Percentiles rank a stretch among this genome's conserved stretches.
These are phyloP conservation scores for Elachura formosa DNA, from an alignment of 2,113 vertebrate genomes.

Conservation along the genomic window DNA sequence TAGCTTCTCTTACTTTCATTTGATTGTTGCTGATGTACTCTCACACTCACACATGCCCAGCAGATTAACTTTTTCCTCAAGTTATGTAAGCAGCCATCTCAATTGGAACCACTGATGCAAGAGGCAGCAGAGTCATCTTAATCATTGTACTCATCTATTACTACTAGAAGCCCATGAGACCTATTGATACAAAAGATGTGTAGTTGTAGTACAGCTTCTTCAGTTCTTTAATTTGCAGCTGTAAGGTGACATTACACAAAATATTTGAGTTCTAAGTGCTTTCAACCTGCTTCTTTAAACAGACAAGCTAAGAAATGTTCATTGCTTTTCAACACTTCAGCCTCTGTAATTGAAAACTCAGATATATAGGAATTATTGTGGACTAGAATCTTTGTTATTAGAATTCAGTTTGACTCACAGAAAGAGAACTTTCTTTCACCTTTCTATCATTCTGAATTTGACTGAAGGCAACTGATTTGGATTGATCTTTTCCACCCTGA, in stretches of 20 bases:
- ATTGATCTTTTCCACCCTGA: not conserved
- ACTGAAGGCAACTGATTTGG: not conserved
- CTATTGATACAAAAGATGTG: not conserved
- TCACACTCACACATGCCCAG: not conserved
- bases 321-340: not conserved
- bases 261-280: not conserved
- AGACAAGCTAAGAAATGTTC: not conserved
- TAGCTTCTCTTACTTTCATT: not conserved
- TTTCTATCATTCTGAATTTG: not conserved
- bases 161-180: not conserved
- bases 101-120: not conserved
- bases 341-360: not conserved
- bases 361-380: not conserved
- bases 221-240: not conserved
- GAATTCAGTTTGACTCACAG: not conserved
- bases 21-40: not conserved
- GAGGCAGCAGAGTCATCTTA: not conserved
- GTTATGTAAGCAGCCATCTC: not conserved
- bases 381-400: not conserved
- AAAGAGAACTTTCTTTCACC: not conserved
- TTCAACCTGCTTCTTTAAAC: not conserved
- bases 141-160: not conserved
- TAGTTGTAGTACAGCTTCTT: not conserved
- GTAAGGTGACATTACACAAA: not conserved
- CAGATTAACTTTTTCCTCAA: not conserved